A percentile compares a stretch with the other conserved stretches of the same genome.
These are phyloP conservation scores for Smithornis capensis DNA, from an alignment of 2,113 vertebrate genomes.

Conservation along the genomic window DNA sequence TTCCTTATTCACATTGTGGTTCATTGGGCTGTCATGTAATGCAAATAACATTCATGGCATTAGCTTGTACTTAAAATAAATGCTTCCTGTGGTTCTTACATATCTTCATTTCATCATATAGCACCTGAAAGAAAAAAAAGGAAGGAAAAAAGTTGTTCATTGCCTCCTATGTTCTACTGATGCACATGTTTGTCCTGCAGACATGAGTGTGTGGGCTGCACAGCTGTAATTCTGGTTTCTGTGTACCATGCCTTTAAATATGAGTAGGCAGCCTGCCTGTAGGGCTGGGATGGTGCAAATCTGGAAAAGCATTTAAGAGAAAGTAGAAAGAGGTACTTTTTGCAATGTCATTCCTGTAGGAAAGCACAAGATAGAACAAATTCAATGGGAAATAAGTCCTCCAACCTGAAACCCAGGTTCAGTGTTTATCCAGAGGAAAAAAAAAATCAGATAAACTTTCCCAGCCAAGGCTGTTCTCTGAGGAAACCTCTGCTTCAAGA, in stretches of 20 bases:
- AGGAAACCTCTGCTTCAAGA: not conserved
- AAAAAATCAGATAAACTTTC: not conserved
- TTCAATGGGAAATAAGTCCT: not conserved
- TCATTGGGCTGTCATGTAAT: constrained; percentile 43
- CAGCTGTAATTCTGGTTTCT: constrained; percentile 46
- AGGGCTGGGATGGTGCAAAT: constrained; percentile 23
- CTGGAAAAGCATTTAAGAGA: constrained; percentile 45
- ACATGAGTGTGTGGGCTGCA: not conserved
- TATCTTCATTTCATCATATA: constrained; percentile 48
- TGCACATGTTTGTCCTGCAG: constrained; percentile 46
- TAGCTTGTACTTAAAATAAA: constrained; percentile 56
- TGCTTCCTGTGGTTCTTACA: constrained; percentile 52
- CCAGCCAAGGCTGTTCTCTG: not conserved
- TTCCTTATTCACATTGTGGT: constrained; percentile 44
- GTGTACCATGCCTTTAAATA: constrained; percentile 31
- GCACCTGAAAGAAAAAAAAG: not conserved
- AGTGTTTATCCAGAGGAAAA: not conserved
- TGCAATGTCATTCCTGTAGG: constrained; percentile 21
- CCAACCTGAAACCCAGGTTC: not conserved
- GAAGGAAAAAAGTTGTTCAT: not conserved
- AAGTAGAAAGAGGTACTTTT: constrained; percentile 2
- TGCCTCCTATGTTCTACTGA: not conserved
- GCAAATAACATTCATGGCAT: constrained; percentile 52
- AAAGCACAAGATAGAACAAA: constrained; percentile 31
- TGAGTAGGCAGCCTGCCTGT: constrained; percentile 43